Percentiles rank a stretch among this genome's conserved stretches.
phyloP scores from a whole-genome alignment of 53 echinoderm and acorn worm genomes.

The Astropecten irregularis region DNA sequence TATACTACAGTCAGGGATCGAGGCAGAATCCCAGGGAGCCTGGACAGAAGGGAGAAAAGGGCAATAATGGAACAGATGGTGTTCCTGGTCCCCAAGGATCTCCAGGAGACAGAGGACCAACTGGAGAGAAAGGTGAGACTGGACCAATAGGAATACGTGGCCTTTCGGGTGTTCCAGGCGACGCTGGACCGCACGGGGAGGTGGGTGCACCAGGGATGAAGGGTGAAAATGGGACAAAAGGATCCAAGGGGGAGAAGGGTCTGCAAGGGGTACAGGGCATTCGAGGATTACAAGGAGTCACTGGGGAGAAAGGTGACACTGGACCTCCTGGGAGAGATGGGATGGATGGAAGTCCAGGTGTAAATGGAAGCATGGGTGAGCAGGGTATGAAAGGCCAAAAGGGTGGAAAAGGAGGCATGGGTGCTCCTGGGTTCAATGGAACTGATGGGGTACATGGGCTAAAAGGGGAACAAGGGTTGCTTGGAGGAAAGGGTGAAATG shows the following conservation, averaged over 20 bases:
- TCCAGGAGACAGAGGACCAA: background rate
- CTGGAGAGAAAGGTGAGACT: conserved; percentile 6
- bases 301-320: background rate
- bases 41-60: conserved; percentile 2
- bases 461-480: conserved; percentile 6
- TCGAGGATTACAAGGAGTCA: background rate
- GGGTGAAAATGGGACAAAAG: conserved; percentile 23
- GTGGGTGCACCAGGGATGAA: conserved; percentile 8
- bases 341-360: conserved; percentile 6
- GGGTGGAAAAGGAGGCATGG: conserved; percentile 20
- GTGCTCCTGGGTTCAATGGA: conserved; percentile 25
- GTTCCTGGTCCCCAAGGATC: conserved; percentile 13
- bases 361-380: conserved; percentile 21
- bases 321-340: conserved; percentile 4
- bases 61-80: conserved; percentile 29
- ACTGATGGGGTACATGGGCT: background rate
- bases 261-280: conserved; percentile 13
- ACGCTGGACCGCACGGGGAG: background rate
- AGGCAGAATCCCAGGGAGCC: background rate
- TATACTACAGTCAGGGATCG: background rate
- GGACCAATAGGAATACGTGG: conserved; percentile 17
- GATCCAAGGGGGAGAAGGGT: conserved; percentile 20
- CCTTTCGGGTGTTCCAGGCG: background rate
- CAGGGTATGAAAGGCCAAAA: conserved; percentile 1
- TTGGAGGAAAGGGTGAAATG: background rate